Conservation (phyloP, 2,888 invertebrate species). For the Empis stercorea region DNA sequence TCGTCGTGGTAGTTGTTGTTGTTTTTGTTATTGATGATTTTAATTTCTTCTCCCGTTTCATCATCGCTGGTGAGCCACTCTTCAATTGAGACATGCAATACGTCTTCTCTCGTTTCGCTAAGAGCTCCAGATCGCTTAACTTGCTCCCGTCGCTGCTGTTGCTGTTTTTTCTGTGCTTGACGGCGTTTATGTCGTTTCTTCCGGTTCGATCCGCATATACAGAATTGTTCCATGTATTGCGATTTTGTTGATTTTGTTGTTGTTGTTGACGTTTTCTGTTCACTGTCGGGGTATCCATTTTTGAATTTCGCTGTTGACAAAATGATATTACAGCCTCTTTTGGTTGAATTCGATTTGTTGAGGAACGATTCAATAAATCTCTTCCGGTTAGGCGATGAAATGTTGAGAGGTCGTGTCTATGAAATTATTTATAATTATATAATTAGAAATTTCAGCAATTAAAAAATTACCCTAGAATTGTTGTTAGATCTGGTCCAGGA, state of each 20-base stretch:
- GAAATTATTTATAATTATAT: background rate
- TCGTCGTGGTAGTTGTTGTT: constrained; percentile 16
- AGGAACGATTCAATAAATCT: constrained; percentile 31
- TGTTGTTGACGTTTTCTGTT: constrained; percentile 24
- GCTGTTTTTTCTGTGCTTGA: constrained; percentile 27
- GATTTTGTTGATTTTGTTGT: constrained; percentile 32
- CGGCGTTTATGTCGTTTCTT: constrained; percentile 26
- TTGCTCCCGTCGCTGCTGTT: constrained; percentile 33
- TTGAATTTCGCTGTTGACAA: constrained; percentile 39
- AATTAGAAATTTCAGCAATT: background rate
- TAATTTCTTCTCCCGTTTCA: constrained; percentile 9
- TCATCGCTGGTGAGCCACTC: constrained; percentile 36
- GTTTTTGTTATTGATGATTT: constrained; percentile 17
- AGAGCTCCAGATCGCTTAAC: constrained; percentile 51
- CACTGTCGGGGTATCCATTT: constrained; percentile 38
- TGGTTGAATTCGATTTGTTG: constrained; percentile 35
- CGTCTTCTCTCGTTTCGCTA: constrained; percentile 43
- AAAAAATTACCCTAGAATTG: constrained; percentile 32
- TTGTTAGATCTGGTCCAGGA: constrained; percentile 38
- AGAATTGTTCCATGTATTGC: constrained; percentile 56
- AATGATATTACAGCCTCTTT: constrained; percentile 38
- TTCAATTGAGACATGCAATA: constrained; percentile 38
- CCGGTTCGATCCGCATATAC: constrained; percentile 45
- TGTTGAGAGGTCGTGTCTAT: constrained; percentile 38
- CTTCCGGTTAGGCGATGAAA: constrained; percentile 38